phyloP scores from a whole-genome alignment of 1,140 invertebrate genomes.

The Medauroidea extradentata region DNA sequence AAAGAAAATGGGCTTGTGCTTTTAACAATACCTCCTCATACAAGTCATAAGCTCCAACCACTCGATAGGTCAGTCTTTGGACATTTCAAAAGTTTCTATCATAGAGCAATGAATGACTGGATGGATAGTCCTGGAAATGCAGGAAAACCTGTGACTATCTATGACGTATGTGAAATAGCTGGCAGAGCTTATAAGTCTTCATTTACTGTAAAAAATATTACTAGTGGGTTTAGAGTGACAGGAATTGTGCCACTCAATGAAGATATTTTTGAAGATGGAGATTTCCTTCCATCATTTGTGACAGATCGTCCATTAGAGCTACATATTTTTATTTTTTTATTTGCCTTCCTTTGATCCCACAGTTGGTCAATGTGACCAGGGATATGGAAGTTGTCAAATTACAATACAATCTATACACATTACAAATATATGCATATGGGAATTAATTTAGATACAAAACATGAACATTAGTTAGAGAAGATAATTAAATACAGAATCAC shows the following conservation, averaged over 20 bases:
- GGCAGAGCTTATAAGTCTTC: conserved; percentile 25
- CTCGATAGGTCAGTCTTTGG: not conserved
- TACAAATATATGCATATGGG: no score
- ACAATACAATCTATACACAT: no score
- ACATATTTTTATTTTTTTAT: no score
- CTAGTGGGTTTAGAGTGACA: conserved; percentile 34
- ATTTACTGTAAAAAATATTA: conserved; percentile 25
- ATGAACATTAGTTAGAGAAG: no score
- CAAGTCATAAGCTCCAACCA: no score
- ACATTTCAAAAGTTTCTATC: conserved; percentile 39
- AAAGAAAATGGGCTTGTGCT: conserved; percentile 15
- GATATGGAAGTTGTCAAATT: no score
- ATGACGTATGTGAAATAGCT: conserved; percentile 29
- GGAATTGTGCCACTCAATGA: conserved; percentile 37
- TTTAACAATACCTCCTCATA: no score
- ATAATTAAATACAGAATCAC: no score
- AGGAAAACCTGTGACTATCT: conserved; percentile 30
- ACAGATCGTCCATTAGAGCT: conserved; percentile 27
- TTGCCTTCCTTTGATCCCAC: no score
- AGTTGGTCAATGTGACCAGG: no score
- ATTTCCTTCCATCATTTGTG: conserved; percentile 35
- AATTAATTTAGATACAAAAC: no score
- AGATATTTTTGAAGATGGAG: conserved; percentile 34
- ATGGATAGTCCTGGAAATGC: conserved; percentile 24
- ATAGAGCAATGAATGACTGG: no score